Conservation (phyloP, 2,888 invertebrate species). For the Galerucella nymphaeae region DNA sequence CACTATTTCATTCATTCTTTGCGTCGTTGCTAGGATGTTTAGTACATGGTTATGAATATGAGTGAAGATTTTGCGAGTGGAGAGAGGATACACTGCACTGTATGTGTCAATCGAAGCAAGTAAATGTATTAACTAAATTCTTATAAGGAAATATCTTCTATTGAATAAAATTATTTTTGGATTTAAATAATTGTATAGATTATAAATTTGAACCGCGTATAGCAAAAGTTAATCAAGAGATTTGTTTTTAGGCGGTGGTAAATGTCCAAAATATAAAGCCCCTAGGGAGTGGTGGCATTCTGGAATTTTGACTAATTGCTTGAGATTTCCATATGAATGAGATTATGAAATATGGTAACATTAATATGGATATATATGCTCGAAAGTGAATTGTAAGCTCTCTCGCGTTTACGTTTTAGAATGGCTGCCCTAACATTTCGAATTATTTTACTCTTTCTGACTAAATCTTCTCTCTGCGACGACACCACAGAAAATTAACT, state of each 20-base stretch:
- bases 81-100: slow-evolving; percentile 23
- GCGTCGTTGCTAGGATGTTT: slow-evolving; percentile 12
- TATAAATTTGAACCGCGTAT: background rate
- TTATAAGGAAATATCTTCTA: background rate
- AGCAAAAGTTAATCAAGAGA: slow-evolving; percentile 11
- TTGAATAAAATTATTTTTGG: too few species aligned
- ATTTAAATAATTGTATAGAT: background rate
- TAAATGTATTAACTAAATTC: slow-evolving; percentile 52
- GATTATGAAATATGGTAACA: slow-evolving; percentile 84
- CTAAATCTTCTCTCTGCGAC: too few species aligned
- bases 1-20: slow-evolving; percentile 46
- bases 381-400: slow-evolving; percentile 63
- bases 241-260: slow-evolving; percentile 10
- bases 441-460: too few species aligned
- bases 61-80: slow-evolving; percentile 51
- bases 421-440: slow-evolving; percentile 32
- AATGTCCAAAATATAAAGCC: slow-evolving; percentile 43
- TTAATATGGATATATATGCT: slow-evolving; percentile 77
- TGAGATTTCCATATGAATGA: slow-evolving; percentile 86
- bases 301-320: slow-evolving; percentile 70
- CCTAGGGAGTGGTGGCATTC: slow-evolving; percentile 44
- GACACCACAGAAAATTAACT: too few species aligned
- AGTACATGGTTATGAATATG: slow-evolving; percentile 57
- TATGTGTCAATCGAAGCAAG: slow-evolving; percentile 46
- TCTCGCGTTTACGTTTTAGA: background rate